Evolutionary conservation across 1,140 invertebrate genomes (phyloP).

Genomic region (Zaprionus davidi): DNA sequence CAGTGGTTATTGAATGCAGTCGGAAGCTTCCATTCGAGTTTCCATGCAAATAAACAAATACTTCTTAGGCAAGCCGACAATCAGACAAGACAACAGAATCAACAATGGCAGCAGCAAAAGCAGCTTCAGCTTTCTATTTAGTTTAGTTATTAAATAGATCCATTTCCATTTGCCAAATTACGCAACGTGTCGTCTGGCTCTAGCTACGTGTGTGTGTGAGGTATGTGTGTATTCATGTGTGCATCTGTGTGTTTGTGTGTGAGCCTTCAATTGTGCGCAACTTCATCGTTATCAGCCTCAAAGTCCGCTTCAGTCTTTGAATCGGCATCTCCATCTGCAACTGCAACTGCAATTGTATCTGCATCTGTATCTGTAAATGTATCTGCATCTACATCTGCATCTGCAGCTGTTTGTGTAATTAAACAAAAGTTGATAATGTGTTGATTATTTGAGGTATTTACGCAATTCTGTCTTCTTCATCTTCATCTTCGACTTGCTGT

Average conservation of each 20-base stretch:
- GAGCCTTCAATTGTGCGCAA: background rate
- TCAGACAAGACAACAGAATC: constrained; percentile 10
- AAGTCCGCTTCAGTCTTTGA: background rate
- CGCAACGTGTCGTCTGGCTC: constrained; percentile 5
- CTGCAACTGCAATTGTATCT: background rate
- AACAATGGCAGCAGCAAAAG: constrained; percentile 8
- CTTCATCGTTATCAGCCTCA: background rate
- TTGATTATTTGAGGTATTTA: constrained; percentile 78
- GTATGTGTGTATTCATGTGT: background rate
- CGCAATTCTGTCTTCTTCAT: constrained; percentile 50
- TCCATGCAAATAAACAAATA: constrained; percentile 59
- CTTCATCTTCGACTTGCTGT: background rate
- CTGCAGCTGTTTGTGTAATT: constrained; percentile 58
- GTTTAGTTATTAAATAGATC: constrained; percentile 79
- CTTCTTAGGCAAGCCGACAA: constrained; percentile 33
- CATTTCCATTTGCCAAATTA: constrained; percentile 73
- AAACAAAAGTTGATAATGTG: constrained; percentile 78
- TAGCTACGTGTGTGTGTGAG: background rate
- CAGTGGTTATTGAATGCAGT: constrained; percentile 73
- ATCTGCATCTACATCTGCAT: constrained; percentile 21
- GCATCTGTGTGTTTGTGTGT: background rate
- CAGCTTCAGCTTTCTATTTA: constrained; percentile 68
- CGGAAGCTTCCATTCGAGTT: constrained; percentile 72
- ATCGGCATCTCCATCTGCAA: constrained; percentile 1
- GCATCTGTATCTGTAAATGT: background rate